Conservation (phyloP, 2,888 invertebrate species). For the Chelonus formosanus region DNA sequence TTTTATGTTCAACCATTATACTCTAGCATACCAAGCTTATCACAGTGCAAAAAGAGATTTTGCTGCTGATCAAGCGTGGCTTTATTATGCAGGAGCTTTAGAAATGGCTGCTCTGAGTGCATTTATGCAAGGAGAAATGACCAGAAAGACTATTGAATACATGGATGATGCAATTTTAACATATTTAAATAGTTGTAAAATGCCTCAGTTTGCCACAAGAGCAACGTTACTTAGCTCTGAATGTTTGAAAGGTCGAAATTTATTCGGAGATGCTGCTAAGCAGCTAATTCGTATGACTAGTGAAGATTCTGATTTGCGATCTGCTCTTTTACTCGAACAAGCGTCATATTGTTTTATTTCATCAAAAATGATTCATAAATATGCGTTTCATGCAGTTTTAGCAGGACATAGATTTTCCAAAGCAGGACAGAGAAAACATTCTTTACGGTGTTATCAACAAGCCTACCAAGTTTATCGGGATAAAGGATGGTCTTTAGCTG, state of each 20-base stretch:
- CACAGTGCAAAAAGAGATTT: slow-evolving; percentile 98
- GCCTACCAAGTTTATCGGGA: slow-evolving; percentile 84
- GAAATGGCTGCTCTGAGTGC: slow-evolving; percentile 96
- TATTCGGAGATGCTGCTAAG: slow-evolving; percentile 92
- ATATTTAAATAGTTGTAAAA: slow-evolving; percentile 90
- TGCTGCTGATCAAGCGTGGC: slow-evolving; percentile 95
- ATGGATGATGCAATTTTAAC: slow-evolving; percentile 95
- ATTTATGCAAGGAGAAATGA: slow-evolving; percentile 85
- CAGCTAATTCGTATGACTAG: slow-evolving; percentile 95
- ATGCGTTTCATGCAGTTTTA: slow-evolving; percentile 95
- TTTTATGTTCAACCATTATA: slow-evolving; percentile 95
- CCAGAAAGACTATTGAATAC: slow-evolving; percentile 83
- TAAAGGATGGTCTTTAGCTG: slow-evolving; percentile 90
- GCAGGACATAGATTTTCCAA: slow-evolving; percentile 96
- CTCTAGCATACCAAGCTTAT: slow-evolving; percentile 91
- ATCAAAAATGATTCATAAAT: slow-evolving; percentile 85
- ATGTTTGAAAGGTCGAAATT: slow-evolving; percentile 80
- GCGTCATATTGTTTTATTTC: slow-evolving; percentile 90
- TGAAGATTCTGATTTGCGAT: slow-evolving; percentile 95
- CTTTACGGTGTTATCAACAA: slow-evolving; percentile 89
- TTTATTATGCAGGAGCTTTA: slow-evolving; percentile 94
- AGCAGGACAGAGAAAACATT: slow-evolving; percentile 91
- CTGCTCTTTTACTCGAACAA: slow-evolving; percentile 93
- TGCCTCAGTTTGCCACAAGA: slow-evolving; percentile 91
- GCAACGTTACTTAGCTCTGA: slow-evolving; percentile 90